Evolutionary conservation across 2,888 invertebrate species (phyloP).

Genomic region (Tineola bisselliella): DNA sequence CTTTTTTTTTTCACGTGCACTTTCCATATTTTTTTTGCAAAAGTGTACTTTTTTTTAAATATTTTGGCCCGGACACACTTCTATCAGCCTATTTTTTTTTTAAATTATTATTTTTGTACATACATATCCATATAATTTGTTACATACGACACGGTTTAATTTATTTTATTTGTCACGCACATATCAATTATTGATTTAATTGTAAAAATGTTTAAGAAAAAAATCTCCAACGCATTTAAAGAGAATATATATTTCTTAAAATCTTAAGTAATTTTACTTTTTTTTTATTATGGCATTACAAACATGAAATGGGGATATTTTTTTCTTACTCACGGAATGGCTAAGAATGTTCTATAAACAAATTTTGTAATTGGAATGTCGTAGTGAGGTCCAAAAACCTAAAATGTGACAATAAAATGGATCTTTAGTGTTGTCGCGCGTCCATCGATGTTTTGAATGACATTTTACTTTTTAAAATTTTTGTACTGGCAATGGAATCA

Average conservation of each 20-base stretch:
- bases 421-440: neutral
- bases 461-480: neutral
- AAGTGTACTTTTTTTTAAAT: neutral
- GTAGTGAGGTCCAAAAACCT: neutral
- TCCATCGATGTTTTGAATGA: neutral
- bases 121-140: neutral
- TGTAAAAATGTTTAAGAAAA: neutral
- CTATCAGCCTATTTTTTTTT: neutral
- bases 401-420: neutral
- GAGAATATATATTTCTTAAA: neutral
- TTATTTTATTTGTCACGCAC: neutral
- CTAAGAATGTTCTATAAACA: conserved; percentile 64
- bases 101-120: conserved; percentile 7
- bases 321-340: conserved; percentile 21
- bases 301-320: neutral
- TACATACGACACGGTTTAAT: neutral
- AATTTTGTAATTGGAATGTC: conserved; percentile 38
- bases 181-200: neutral
- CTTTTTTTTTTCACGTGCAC: neutral
- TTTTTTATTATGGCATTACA: too few relatives aligned
- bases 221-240: neutral
- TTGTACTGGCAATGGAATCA: neutral
- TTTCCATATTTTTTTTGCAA: neutral
- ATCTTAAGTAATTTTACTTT: too few relatives aligned
- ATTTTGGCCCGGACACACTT: neutral